phyloP scores from a whole-genome alignment of 2,888 invertebrate genomes.

The Urechis unicinctus region DNA sequence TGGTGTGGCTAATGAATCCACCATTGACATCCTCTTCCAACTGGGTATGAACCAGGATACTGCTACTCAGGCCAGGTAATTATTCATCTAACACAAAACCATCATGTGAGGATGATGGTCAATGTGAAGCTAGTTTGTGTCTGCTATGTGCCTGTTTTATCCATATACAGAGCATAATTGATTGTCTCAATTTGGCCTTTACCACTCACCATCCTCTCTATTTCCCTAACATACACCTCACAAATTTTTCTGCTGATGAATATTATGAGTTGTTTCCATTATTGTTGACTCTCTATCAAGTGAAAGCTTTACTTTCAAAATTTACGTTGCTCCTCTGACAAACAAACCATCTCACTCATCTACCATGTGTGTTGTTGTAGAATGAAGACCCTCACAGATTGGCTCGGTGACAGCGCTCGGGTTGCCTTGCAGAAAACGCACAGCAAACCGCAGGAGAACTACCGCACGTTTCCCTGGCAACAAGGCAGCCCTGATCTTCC shows the following conservation, averaged over 20 bases:
- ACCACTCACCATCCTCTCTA: no score
- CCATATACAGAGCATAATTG: no score
- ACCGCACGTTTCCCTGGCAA: not conserved
- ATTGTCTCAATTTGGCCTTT: no score
- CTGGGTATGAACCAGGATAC: constrained; percentile 63
- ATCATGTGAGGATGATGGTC: not conserved
- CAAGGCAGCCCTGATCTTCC: constrained; percentile 19
- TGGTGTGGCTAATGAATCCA: constrained; percentile 56
- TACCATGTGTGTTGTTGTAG: constrained; percentile 17
- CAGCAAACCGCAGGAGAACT: constrained; percentile 2
- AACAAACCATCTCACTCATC: not conserved
- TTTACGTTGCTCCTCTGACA: not conserved
- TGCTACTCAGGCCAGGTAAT: constrained; percentile 37
- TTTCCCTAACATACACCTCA: no score
- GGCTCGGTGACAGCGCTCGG: constrained; percentile 62
- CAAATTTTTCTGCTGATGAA: no score
- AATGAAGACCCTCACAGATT: constrained; percentile 58
- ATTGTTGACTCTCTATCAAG: no score
- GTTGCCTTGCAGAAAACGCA: constrained; percentile 29
- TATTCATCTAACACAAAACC: not conserved
- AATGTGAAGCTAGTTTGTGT: no score
- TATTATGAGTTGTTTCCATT: no score
- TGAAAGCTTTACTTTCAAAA: not conserved
- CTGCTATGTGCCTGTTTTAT: no score
- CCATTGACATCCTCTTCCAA: constrained; percentile 75